Base-by-base conservation (phyloP, 2,888 invertebrate genomes). In the Ischnus inquisitorius region DNA sequence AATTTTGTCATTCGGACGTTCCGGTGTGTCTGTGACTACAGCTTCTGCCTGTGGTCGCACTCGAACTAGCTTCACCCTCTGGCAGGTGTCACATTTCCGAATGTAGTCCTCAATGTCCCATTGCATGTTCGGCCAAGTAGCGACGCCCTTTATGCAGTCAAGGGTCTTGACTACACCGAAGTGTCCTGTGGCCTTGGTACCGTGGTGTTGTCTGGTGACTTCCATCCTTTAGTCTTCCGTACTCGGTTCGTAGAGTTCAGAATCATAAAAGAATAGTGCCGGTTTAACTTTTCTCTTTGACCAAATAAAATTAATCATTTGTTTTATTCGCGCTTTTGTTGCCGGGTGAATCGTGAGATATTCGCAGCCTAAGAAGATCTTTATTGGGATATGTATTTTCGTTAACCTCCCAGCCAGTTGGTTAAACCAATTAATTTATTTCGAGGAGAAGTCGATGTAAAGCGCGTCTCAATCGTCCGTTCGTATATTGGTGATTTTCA, bases 111-210 rank as follows among this genome's bases (percentile, higher is more conserved):
- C n/a, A n/a, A n/a, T n/a, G n/a, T 75, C 64, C 14, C 14, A 1
- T 12, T 71, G 71, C 19, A 71, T 22, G 60, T 72, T 72, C 16
- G 71, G 71, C 71, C 71, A 71, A 19, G 71, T 71, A 69, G 54
- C 69, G 8, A 54, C 54, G 3, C 57, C 57, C 41, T 60, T 72
- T 1, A 60, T 60, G 43, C 72, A 57, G 3, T 60, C 46, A 8
- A 72, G 57, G 12, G 60, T 41, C 43, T 72, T 60, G 1, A 43
- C 3, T 43, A 60, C n/a, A 0, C 72, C 60, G n/a, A 72, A 60
- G 16, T 72, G 72, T 16, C 72, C 72, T 0, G 46, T 72, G 4
- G 54, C 57, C 14, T 57, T 71, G 8, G 41, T 54, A 1, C 34
- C 54, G 4, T 71, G 54, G 22, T 16, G 28, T 2, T 43, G 10